Conservation (phyloP, 2,797 vertebrate species). For the Halcyon leucocephala region DNA sequence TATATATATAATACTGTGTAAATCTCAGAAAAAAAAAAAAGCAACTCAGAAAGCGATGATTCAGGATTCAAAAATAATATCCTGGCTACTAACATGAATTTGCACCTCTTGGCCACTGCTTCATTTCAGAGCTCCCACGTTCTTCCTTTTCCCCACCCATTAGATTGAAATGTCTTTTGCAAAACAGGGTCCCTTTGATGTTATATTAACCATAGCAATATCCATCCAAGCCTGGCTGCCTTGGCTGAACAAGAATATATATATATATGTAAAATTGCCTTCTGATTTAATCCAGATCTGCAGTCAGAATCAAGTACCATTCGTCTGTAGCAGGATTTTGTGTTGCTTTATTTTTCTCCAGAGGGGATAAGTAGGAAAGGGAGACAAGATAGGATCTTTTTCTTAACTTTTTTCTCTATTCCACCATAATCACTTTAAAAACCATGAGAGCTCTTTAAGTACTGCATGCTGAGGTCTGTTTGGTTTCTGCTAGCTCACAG, state of each 20-base stretch:
- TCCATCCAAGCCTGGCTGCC: neutral
- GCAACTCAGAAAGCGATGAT: neutral
- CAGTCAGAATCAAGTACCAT: neutral
- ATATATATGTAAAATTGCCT: neutral
- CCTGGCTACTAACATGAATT: neutral
- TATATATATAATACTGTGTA: neutral
- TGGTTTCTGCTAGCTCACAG: neutral
- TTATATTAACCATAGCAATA: neutral
- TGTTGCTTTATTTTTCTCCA: neutral
- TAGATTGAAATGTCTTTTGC: neutral
- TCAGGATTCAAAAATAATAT: neutral
- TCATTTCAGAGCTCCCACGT: neutral
- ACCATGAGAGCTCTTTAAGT: neutral
- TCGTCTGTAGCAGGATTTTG: neutral
- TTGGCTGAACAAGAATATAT: neutral
- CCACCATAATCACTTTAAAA: neutral
- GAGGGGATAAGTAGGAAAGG: neutral
- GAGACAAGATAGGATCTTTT: neutral
- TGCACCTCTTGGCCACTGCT: accelerated
- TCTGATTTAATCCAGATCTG: neutral
- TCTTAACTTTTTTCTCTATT: neutral
- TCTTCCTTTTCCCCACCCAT: neutral
- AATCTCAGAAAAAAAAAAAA: neutral
- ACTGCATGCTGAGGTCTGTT: neutral
- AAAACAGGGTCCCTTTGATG: neutral